Conservation (phyloP, 2,888 invertebrate species). For the Troglohyphantes excavatus region DNA sequence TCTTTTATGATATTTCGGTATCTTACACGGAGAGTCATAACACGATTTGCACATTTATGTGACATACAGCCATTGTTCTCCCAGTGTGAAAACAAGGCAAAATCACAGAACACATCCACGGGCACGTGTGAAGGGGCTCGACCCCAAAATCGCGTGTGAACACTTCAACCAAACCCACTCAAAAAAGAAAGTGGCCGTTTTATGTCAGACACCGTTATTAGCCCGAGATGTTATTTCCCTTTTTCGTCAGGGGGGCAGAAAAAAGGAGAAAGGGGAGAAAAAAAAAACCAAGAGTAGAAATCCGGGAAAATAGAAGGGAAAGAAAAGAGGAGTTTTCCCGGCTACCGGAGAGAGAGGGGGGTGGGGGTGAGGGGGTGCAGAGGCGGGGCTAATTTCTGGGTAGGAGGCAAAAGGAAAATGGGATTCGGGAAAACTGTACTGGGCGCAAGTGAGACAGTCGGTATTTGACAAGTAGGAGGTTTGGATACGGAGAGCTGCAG, state of each 20-base stretch:
- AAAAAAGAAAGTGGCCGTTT: conserved; percentile 41
- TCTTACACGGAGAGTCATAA: no score
- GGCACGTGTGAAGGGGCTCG: no score
- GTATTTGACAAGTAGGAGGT: conserved; percentile 73
- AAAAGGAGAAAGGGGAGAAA: conserved; percentile 25
- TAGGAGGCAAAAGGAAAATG: conserved; percentile 68
- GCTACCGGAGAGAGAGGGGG: conserved; percentile 16
- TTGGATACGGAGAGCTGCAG: conserved; percentile 69
- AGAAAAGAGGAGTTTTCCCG: conserved; percentile 33
- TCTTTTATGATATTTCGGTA: no score
- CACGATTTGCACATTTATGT: no score
- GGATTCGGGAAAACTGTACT: conserved; percentile 45
- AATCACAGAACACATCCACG: no score
- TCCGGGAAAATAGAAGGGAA: not conserved
- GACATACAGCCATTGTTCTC: no score
- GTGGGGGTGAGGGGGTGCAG: conserved; percentile 3
- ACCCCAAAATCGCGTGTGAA: conserved; percentile 55
- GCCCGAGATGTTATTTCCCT: conserved; percentile 51
- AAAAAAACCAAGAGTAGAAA: conserved; percentile 14
- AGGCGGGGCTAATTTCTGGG: conserved; percentile 76
- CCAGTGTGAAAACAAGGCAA: no score
- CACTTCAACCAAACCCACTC: not conserved
- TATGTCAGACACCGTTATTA: conserved; percentile 58
- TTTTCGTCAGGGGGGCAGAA: conserved; percentile 6
- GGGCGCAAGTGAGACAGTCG: conserved; percentile 74